Evolutionary conservation across 2,888 invertebrate genomes (phyloP).

Genomic region (Lottia scabra): DNA sequence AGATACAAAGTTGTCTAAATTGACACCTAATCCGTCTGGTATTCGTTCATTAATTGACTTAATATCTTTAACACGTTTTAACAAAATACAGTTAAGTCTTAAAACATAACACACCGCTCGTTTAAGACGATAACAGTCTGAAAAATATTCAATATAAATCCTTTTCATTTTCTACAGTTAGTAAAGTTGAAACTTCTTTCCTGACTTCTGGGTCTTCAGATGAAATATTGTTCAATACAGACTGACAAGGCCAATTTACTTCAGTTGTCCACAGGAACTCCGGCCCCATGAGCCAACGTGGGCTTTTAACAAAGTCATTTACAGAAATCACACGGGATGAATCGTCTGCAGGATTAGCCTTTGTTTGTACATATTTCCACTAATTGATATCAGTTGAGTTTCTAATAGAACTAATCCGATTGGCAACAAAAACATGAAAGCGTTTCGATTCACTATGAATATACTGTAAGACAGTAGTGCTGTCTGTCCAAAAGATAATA

Average conservation of each 20-base stretch:
- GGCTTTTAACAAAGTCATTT: neutral
- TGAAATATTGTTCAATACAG: neutral
- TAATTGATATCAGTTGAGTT: neutral
- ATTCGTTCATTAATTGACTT: neutral
- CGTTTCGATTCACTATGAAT: conserved; percentile 5
- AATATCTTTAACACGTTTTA: neutral
- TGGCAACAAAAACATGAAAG: conserved; percentile 16
- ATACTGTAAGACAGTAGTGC: conserved; percentile 9
- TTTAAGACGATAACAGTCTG: neutral
- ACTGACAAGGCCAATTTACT: conserved; percentile 8
- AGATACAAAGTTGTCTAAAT: neutral
- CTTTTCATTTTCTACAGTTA: neutral
- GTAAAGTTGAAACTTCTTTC: neutral
- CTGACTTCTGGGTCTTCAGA: conserved; percentile 10
- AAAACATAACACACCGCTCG: neutral
- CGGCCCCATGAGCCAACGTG: conserved; percentile 14
- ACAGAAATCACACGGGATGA: neutral
- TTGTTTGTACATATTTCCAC: neutral
- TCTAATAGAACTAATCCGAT: conserved; percentile 2
- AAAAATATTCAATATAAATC: neutral
- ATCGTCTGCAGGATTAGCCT: conserved; percentile 2
- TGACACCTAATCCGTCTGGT: neutral
- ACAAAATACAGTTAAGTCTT: neutral
- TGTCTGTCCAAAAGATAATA: conserved; percentile 10
- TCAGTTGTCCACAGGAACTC: conserved; percentile 15